phyloP scores from a whole-genome alignment of 1,140 invertebrate species.

The Prorops nasuta region DNA sequence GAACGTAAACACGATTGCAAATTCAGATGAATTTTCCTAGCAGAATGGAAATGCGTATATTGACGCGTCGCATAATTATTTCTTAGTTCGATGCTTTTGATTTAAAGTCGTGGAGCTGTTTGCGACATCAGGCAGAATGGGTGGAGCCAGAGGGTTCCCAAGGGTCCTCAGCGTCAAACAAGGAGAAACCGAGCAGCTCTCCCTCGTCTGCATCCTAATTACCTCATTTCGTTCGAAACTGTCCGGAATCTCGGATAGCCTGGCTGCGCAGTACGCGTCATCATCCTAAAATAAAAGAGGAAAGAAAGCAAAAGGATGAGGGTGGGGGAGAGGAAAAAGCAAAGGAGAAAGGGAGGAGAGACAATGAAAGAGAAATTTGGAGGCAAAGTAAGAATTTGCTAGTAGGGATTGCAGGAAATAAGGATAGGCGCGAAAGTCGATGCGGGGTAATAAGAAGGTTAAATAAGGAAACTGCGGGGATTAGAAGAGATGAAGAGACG shows the following conservation, averaged over 20 bases:
- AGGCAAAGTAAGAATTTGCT: too few relatives aligned
- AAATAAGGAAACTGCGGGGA: too few relatives aligned
- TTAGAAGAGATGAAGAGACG: neutral
- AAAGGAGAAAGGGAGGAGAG: slow-evolving; percentile 1
- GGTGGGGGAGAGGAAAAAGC: neutral
- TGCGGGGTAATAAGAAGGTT: too few relatives aligned
- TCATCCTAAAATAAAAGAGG: too few relatives aligned
- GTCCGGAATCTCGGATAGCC: slow-evolving; percentile 43
- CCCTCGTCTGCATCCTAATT: slow-evolving; percentile 54
- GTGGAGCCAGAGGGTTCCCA: too few relatives aligned
- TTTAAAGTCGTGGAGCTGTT: slow-evolving; percentile 31
- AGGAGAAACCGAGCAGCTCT: too few relatives aligned
- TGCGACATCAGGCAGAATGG: slow-evolving; percentile 18
- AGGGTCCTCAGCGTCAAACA: too few relatives aligned
- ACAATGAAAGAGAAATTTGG: neutral
- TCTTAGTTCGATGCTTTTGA: slow-evolving; percentile 48
- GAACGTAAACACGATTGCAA: too few relatives aligned
- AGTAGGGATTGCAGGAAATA: too few relatives aligned
- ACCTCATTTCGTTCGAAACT: slow-evolving; percentile 52
- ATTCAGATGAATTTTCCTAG: too few relatives aligned
- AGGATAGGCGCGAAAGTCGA: too few relatives aligned
- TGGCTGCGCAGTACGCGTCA: slow-evolving; percentile 16
- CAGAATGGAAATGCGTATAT: slow-evolving; percentile 40
- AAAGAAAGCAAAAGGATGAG: slow-evolving; percentile 1
- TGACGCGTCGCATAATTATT: slow-evolving; percentile 39